A percentile compares a stretch with the other conserved stretches of the same genome.
Conservation (phyloP, 2,888 invertebrate genomes). For the Zygogramma bicolorata region DNA sequence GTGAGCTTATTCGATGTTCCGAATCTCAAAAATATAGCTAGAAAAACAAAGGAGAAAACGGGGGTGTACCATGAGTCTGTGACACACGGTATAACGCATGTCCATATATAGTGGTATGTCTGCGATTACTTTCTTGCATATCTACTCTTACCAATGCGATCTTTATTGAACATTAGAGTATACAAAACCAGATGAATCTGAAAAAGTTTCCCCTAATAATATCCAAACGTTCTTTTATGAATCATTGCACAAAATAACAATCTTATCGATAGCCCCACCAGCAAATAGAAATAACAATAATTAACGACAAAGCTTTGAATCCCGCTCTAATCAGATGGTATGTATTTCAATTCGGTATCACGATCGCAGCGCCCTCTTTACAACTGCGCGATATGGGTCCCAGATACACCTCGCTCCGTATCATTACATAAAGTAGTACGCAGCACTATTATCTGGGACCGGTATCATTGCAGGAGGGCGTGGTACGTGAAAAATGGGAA, state of each 20-base stretch:
- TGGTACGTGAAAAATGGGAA: constrained; percentile 59
- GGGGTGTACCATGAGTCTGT: no score
- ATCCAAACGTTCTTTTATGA: no score
- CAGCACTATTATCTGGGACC: constrained; percentile 55
- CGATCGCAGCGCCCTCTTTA: constrained; percentile 1
- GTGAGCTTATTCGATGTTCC: no score
- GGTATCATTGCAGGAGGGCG: constrained; percentile 62
- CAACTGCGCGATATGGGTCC: constrained; percentile 19
- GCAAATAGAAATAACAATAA: not conserved
- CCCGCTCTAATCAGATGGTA: constrained; percentile 6
- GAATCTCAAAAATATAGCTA: no score
- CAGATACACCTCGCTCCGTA: constrained; percentile 11
- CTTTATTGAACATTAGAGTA: no score
- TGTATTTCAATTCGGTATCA: constrained; percentile 7
- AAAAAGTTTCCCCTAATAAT: no score
- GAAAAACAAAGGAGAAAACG: no score
- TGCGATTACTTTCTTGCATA: no score
- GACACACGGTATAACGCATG: no score
- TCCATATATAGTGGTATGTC: no score
- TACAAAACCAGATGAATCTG: no score
- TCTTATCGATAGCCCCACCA: not conserved
- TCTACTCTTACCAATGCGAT: no score
- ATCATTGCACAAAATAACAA: not conserved
- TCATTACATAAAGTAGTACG: constrained; percentile 31
- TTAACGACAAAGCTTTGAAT: not conserved